Evolutionary conservation across 2,113 vertebrate genomes (phyloP).

Genomic region (Phaetusa simplex): DNA sequence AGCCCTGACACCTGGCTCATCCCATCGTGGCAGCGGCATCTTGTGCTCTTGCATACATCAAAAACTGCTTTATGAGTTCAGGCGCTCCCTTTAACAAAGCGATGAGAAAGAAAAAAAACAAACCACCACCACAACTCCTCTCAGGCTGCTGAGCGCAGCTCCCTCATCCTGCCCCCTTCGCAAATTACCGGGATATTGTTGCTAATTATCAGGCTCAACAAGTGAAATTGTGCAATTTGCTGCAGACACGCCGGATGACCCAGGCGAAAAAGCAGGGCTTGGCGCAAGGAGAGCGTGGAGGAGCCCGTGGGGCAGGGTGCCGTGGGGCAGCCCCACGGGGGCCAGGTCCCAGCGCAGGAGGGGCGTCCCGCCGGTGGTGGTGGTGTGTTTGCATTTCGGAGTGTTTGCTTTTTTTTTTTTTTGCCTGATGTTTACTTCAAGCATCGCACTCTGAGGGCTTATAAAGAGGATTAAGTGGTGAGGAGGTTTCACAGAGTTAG

Average conservation of each 20-base stretch:
- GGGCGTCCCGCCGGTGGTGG: not conserved
- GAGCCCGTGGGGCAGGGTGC: not conserved
- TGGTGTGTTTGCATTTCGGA: not conserved
- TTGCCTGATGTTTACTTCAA: conserved; percentile 42
- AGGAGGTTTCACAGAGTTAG: conserved; percentile 30
- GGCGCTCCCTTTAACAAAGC: not conserved
- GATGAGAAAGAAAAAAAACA: not conserved
- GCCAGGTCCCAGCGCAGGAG: not conserved
- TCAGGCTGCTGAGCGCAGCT: not conserved
- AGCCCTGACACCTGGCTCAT: not conserved
- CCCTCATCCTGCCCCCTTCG: conserved; percentile 7
- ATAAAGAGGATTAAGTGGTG: conserved; percentile 62
- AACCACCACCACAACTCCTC: not conserved
- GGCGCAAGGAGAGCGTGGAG: accelerated
- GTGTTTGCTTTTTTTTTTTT: not conserved
- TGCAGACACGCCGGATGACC: conserved; percentile 36
- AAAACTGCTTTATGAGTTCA: not conserved
- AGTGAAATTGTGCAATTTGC: conserved; percentile 73
- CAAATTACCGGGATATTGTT: conserved; percentile 76
- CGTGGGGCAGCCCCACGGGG: accelerated
- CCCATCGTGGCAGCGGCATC: accelerated
- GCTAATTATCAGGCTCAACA: conserved; percentile 78
- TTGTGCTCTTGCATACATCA: not conserved
- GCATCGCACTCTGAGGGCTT: conserved; percentile 49
- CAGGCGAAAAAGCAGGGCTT: accelerated